These are phyloP conservation scores for Thinocorus orbignyianus DNA, from an alignment of 2,113 vertebrate genomes.

Conservation along the genomic window DNA sequence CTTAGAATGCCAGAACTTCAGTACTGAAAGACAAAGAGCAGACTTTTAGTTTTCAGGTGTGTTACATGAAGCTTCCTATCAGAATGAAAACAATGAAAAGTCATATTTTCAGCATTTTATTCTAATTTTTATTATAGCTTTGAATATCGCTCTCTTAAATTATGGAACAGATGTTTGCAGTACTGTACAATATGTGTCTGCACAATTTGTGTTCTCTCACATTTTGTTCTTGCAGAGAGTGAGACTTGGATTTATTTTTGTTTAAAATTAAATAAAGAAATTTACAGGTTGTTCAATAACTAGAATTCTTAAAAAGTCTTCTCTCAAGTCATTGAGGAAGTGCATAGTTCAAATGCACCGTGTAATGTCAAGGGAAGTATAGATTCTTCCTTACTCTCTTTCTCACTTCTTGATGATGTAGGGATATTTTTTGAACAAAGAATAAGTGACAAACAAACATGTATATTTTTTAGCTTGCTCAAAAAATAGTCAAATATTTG, in stretches of 20 bases:
- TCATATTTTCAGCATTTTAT: not conserved
- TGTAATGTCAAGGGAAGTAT: not conserved
- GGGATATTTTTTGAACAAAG: not conserved
- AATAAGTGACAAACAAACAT: not conserved
- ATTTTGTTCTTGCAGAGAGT: slow-evolving; percentile 30
- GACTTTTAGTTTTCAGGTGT: not conserved
- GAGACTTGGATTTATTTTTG: not conserved
- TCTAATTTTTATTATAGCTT: not conserved
- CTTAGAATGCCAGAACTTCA: not conserved
- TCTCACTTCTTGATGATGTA: accelerated
- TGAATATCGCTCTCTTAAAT: not conserved
- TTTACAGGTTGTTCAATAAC: not conserved
- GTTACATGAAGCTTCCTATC: not conserved
- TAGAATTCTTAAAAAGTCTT: not conserved
- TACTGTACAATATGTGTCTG: slow-evolving; percentile 25
- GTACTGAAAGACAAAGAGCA: not conserved
- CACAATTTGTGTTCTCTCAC: slow-evolving; percentile 23
- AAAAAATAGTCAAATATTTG: not conserved
- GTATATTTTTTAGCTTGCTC: not conserved
- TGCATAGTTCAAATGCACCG: not conserved
- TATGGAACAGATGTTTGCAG: slow-evolving; percentile 30
- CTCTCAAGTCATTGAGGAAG: not conserved
- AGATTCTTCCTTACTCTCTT: not conserved
- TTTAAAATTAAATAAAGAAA: slow-evolving; percentile 1
- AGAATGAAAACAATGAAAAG: not conserved